Percentiles rank a stretch among this genome's conserved stretches.
Conservation (phyloP, 2,113 vertebrate species). For the Lophura nycthemera region DNA sequence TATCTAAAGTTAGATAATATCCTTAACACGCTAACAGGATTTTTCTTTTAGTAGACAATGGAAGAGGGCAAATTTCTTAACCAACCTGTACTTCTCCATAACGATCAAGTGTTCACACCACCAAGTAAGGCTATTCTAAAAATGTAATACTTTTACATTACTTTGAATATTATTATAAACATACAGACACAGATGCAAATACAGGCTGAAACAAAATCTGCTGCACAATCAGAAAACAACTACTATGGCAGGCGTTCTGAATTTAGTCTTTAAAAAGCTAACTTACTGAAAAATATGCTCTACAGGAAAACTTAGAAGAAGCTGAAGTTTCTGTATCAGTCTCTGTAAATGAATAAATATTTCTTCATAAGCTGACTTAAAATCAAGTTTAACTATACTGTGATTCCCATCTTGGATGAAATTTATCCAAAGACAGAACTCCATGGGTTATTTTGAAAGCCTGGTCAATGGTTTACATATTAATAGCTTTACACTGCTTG, state of each 20-base stretch:
- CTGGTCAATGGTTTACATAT: background rate
- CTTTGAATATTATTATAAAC: background rate
- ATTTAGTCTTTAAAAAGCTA: background rate
- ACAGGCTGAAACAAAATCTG: background rate
- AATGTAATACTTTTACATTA: background rate
- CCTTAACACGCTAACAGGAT: conserved; percentile 25
- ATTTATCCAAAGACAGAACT: background rate
- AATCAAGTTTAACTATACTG: rapidly evolving
- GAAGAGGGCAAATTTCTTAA: background rate
- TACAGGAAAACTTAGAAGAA: background rate
- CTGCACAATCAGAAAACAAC: conserved; percentile 11
- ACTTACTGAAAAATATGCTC: background rate
- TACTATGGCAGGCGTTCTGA: background rate
- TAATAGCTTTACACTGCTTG: background rate
- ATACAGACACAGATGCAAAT: background rate
- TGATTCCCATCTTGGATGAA: background rate
- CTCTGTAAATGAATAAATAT: background rate
- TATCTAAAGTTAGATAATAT: conserved; percentile 45
- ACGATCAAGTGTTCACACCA: background rate
- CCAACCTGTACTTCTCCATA: background rate
- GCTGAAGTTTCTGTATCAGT: background rate
- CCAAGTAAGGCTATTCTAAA: background rate
- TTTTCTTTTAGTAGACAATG: conserved; percentile 11
- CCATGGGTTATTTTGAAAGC: background rate
- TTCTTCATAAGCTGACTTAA: background rate